These are phyloP conservation scores for Desmodus rotundus DNA, from an alignment of 2,113 vertebrate genomes.

Conservation along the genomic window DNA sequence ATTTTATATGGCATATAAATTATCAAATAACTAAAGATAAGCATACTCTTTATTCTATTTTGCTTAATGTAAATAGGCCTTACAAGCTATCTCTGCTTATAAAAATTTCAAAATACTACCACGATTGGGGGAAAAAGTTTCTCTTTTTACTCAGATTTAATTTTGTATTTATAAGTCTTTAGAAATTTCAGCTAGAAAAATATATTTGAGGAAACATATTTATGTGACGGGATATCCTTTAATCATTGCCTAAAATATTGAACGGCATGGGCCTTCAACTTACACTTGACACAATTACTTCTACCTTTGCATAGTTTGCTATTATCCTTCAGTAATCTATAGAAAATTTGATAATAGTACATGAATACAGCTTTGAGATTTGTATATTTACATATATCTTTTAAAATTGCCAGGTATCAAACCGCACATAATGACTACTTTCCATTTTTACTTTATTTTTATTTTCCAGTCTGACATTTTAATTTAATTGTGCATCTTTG, in stretches of 20 bases:
- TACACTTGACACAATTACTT: conserved; percentile 68
- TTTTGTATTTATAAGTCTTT: background rate
- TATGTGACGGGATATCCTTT: conserved; percentile 59
- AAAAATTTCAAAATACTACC: conserved; percentile 13
- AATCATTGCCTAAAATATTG: conserved; percentile 65
- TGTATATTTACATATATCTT: conserved; percentile 63
- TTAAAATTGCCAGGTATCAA: conserved; percentile 69
- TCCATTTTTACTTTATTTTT: conserved; percentile 72
- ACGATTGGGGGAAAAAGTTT: background rate
- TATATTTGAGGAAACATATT: conserved; percentile 7
- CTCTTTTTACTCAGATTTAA: background rate
- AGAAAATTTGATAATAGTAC: conserved; percentile 71
- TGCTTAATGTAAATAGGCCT: background rate
- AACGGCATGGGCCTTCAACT: conserved; percentile 61
- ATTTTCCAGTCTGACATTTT: conserved; percentile 63
- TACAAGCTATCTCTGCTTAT: background rate
- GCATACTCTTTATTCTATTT: background rate
- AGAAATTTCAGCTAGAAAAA: conserved; percentile 31
- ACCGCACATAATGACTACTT: conserved; percentile 58
- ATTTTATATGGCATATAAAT: background rate
- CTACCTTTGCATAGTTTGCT: conserved; percentile 71
- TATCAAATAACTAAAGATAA: background rate
- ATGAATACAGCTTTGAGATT: conserved; percentile 56
- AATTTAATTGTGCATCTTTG: conserved; percentile 53
- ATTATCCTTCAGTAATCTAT: conserved; percentile 72